These are phyloP conservation scores for Sterna hirundo DNA, from an alignment of 2,113 vertebrate species.

Conservation along the genomic window DNA sequence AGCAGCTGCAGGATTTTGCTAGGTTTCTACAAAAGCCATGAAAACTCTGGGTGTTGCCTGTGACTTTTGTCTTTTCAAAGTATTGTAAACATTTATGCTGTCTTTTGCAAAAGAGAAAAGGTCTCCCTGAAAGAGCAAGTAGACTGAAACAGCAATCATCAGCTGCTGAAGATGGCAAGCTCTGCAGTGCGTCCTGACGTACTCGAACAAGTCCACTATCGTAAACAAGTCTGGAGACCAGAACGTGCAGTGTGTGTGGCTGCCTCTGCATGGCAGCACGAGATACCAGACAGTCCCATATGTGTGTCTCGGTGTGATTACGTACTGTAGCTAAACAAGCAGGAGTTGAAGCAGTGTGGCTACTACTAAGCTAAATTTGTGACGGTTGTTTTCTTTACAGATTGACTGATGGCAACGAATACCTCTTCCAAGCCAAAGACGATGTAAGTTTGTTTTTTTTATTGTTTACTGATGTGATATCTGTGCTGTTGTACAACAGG, in stretches of 20 bases:
- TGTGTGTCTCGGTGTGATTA: neutral
- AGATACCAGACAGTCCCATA: neutral
- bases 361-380: neutral
- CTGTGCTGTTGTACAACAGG: neutral
- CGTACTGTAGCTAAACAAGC: neutral
- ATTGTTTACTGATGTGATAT: neutral
- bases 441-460: slow-evolving; percentile 82
- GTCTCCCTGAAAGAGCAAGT: neutral
- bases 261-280: neutral
- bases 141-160: neutral
- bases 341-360: neutral
- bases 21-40: neutral
- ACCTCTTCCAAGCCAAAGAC: slow-evolving; percentile 99
- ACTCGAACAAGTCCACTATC: neutral
- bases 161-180: neutral
- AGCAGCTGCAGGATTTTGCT: neutral
- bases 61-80: neutral
- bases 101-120: neutral
- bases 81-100: neutral
- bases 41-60: neutral
- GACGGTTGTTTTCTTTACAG: slow-evolving; percentile 73
- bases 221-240: neutral
- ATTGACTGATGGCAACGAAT: slow-evolving; percentile 92
- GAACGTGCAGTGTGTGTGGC: neutral
- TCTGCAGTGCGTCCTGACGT: fast-evolving